phyloP scores from a whole-genome alignment of 2,888 invertebrate species.

The Arctia plantaginis region DNA sequence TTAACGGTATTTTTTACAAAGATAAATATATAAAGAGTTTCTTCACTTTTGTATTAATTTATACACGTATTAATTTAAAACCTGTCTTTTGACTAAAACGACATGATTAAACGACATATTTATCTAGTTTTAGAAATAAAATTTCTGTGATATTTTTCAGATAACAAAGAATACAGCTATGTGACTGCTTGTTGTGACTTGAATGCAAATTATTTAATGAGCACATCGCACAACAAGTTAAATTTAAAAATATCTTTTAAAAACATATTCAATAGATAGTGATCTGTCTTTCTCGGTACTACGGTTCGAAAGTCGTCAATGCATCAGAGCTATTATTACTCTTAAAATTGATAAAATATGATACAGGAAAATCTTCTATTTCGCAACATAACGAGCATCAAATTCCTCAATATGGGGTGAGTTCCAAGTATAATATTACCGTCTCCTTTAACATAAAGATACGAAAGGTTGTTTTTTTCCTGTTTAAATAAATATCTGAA shows the following conservation, averaged over 20 bases:
- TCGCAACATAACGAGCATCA: slow-evolving; percentile 13
- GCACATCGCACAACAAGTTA: background rate
- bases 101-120: background rate
- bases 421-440: background rate
- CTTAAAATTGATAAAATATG: slow-evolving; percentile 12
- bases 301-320: slow-evolving; percentile 15
- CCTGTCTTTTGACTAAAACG: too few relatives aligned
- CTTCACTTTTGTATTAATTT: too few relatives aligned
- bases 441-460: background rate
- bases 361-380: background rate
- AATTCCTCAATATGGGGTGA: slow-evolving; percentile 8
- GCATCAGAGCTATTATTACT: slow-evolving; percentile 16
- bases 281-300: background rate
- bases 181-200: background rate
- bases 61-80: background rate
- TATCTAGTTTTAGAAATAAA: background rate
- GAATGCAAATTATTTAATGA: background rate
- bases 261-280: background rate
- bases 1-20: too few relatives aligned
- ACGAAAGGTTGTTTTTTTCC: background rate
- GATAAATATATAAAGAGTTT: too few relatives aligned
- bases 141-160: too few relatives aligned
- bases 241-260: background rate
- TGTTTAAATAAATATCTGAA: background rate
- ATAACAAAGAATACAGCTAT: background rate